A percentile compares a stretch with the other conserved stretches of the same genome.
Conservation (phyloP, 2,888 invertebrate species). For the Apodemia zela region DNA sequence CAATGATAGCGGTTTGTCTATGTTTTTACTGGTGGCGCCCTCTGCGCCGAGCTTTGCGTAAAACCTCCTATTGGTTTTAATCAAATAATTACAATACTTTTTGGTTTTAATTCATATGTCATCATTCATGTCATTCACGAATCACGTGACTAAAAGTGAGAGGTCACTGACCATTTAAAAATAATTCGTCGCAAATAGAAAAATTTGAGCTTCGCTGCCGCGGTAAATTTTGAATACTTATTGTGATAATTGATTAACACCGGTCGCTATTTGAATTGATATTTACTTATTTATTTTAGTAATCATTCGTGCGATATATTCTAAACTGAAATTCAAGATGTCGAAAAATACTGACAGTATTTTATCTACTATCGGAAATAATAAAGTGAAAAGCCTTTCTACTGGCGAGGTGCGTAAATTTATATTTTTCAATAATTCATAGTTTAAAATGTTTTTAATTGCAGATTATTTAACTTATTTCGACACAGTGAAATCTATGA, state of each 20-base stretch:
- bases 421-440: neutral
- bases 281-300: neutral
- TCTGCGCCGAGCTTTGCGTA: too few relatives aligned
- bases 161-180: neutral
- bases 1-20: too few relatives aligned
- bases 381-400: conserved; percentile 61
- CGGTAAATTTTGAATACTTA: neutral
- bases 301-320: neutral
- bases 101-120: too few relatives aligned
- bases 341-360: conserved; percentile 40
- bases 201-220: neutral
- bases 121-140: too few relatives aligned
- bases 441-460: neutral
- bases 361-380: conserved; percentile 48
- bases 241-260: neutral
- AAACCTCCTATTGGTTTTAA: too few relatives aligned
- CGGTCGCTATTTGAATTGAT: neutral
- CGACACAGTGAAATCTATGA: conserved; percentile 2
- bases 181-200: neutral
- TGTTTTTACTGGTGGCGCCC: too few relatives aligned
- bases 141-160: neutral
- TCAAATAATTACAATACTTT: too few relatives aligned
- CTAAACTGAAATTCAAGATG: conserved; percentile 34
- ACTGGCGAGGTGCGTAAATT: conserved; percentile 54
- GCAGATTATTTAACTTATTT: neutral